These are phyloP conservation scores for Epicampocera succincta DNA, from an alignment of 2,888 invertebrate genomes.

Conservation along the genomic window DNA sequence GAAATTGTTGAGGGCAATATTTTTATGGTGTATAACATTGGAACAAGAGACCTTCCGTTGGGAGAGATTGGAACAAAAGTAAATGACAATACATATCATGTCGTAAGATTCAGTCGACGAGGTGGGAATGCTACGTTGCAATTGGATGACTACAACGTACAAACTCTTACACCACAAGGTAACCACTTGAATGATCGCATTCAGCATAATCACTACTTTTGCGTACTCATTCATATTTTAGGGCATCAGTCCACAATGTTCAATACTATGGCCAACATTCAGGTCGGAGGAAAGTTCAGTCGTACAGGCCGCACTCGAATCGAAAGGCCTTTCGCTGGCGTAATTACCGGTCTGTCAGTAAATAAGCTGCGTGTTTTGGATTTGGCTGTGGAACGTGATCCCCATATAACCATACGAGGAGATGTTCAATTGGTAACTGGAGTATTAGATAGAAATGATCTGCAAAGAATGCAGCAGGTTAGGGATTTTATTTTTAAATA, in stretches of 20 bases:
- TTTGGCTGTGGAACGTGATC: constrained; percentile 91
- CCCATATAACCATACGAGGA: constrained; percentile 89
- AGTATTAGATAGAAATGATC: constrained; percentile 88
- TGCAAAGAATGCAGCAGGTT: constrained; percentile 95
- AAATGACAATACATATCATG: constrained; percentile 96
- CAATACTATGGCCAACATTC: constrained; percentile 94
- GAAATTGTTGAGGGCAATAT: constrained; percentile 97
- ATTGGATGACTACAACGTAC: constrained; percentile 94
- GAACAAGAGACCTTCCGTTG: constrained; percentile 93
- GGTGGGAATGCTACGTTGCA: constrained; percentile 95
- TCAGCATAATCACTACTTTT: neutral
- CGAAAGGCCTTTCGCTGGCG: constrained; percentile 92
- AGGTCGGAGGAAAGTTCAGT: constrained; percentile 89
- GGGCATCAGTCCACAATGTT: constrained; percentile 93
- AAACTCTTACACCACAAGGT: constrained; percentile 93
- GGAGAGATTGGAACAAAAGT: constrained; percentile 95
- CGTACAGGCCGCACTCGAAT: constrained; percentile 85
- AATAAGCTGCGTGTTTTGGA: constrained; percentile 93
- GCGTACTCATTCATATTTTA: constrained; percentile 77
- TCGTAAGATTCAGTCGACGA: constrained; percentile 92
- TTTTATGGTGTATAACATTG: constrained; percentile 96
- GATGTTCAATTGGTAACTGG: constrained; percentile 91
- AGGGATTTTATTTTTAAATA: constrained; percentile 82
- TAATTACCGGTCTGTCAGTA: constrained; percentile 93
- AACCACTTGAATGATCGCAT: constrained; percentile 68